These are phyloP conservation scores for Acyrthosiphon pisum DNA, from an alignment of 1,140 invertebrate genomes.

Conservation along the genomic window DNA sequence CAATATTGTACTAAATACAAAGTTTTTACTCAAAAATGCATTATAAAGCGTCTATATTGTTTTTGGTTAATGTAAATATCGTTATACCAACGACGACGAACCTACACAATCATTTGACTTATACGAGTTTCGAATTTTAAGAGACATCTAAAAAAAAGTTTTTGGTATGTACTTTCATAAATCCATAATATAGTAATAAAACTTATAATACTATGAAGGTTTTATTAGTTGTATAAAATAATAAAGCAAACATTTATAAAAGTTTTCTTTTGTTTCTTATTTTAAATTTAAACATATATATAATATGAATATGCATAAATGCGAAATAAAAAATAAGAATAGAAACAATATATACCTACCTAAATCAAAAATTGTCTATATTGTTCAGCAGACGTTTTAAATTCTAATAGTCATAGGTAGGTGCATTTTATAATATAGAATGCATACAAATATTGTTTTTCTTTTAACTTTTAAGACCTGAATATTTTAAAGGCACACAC, in stretches of 20 bases:
- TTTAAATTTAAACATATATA: not conserved
- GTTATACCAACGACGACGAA: not conserved
- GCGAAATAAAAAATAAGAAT: too few species aligned
- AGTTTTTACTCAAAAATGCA: conserved; percentile 2
- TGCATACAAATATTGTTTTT: too few species aligned
- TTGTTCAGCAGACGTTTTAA: too few species aligned
- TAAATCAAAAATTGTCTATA: too few species aligned
- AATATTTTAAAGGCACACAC: too few species aligned
- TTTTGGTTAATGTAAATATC: conserved; percentile 12
- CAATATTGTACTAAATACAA: not conserved
- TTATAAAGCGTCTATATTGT: not conserved
- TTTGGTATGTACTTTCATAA: not conserved
- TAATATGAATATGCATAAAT: not conserved
- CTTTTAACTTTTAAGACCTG: too few species aligned
- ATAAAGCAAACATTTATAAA: not conserved
- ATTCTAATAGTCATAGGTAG: too few species aligned
- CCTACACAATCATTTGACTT: not conserved
- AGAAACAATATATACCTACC: too few species aligned
- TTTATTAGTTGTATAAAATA: not conserved
- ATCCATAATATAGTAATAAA: not conserved
- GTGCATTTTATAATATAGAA: too few species aligned
- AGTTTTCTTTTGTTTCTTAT: not conserved
- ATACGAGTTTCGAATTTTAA: not conserved
- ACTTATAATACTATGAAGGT: not conserved
- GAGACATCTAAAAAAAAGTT: conserved; percentile 8